Evolutionary conservation across 2,888 invertebrate species (phyloP), one percentile per base, ranked within the genome.

Genomic region (Drosophila formosana): DNA sequence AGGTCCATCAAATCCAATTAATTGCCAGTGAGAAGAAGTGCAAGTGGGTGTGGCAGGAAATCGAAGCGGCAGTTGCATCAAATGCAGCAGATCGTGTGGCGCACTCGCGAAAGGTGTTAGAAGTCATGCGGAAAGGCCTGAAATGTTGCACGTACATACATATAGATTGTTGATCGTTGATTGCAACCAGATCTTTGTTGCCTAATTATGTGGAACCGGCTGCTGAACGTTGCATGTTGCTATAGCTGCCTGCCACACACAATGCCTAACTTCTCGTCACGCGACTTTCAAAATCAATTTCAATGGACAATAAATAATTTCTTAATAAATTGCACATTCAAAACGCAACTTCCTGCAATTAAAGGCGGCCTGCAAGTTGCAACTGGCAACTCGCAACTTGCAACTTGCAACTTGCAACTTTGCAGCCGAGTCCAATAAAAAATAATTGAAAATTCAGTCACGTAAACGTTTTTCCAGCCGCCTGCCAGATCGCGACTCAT

Each of bases 371-470:
- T 56, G 75, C 71, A 53, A 55, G 45, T 55, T 3, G 53, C 39
- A 41, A 26, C 9, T 39, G 3, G 28, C 60, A 41, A 11, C 28
- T 43, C 6, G 47, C 62, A 37, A 26, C 47, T 47, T 1, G 30
- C 60, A 50, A 28, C 46, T 50, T 6, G 26, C 60, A 41, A 43
- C 50, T 51, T 18, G 46, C 56, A 46, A 39, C 37, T 45, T 53
- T 52, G 41, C 52, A 53, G 6, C 30, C 39, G 76, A 74, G 53
- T 77, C 77, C 81, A 82, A 85, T 82, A 81, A 85, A 85, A 85
- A 86, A 83, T 86, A 83, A 86, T 83, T 83, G 86, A 83, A 83
- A 83, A 83, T 81, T 80, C 86, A 83, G 83, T 83, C 83, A 83
- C 83, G 83, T 83, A 83, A 83, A 85, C 81, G 86, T 77, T 83